Evolutionary conservation across 2,888 invertebrate genomes (phyloP).

Genomic region (Netelia fuscicornis): DNA sequence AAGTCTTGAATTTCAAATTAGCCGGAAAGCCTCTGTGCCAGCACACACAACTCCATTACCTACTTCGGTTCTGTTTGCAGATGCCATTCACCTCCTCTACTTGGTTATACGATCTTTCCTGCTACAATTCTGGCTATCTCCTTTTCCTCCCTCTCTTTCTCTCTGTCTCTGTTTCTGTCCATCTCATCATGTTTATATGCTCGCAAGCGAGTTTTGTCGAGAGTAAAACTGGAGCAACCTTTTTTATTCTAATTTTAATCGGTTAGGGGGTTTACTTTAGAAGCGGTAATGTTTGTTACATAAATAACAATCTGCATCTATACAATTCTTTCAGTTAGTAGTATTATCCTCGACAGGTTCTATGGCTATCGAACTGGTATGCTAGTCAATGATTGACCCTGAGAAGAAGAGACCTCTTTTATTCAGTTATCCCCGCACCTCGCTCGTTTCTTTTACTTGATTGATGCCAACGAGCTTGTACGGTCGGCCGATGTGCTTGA

Average conservation of each 20-base stretch:
- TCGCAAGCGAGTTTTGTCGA: constrained; percentile 1
- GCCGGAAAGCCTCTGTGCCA: constrained; percentile 59
- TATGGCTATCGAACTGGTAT: background rate
- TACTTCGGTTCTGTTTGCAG: constrained; percentile 48
- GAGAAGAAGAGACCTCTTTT: constrained; percentile 27
- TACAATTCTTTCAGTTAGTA: background rate
- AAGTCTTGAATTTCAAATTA: constrained; percentile 77
- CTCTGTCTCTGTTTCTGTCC: constrained; percentile 51
- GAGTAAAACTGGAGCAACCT: constrained; percentile 8
- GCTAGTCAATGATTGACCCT: constrained; percentile 52
- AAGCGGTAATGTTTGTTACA: background rate
- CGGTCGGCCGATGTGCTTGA: constrained; percentile 19
- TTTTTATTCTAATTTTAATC: constrained; percentile 18
- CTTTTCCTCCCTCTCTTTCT: constrained; percentile 48
- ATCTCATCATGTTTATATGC: constrained; percentile 7
- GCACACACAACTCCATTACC: constrained; percentile 41
- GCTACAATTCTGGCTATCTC: constrained; percentile 1
- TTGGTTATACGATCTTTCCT: constrained; percentile 20
- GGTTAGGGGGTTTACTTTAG: constrained; percentile 17
- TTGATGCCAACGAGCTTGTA: constrained; percentile 40
- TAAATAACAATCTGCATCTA: background rate
- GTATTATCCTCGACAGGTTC: no score
- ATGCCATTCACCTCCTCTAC: constrained; percentile 38
- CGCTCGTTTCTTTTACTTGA: background rate
- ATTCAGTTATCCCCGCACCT: constrained; percentile 42